Evolutionary conservation across 2,113 vertebrate genomes (phyloP).

Genomic region (Anolis carolinensis): DNA sequence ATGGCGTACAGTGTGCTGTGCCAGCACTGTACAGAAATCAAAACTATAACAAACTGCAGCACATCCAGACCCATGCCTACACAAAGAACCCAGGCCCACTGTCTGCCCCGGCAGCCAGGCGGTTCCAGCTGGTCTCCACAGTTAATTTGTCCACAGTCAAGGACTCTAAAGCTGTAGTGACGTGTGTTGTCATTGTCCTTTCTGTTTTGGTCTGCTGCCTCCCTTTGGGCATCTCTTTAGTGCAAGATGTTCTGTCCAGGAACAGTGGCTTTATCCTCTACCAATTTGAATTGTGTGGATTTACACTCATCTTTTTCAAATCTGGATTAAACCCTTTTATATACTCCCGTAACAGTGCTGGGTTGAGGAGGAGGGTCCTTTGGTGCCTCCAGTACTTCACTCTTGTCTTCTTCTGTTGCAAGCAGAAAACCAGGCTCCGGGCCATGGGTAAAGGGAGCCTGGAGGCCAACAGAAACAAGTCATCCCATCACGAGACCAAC

Average conservation of each 20-base stretch:
- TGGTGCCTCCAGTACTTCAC: conserved; percentile 86
- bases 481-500: conserved; percentile 96
- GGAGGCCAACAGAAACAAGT: conserved; percentile 95
- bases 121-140: conserved; percentile 84
- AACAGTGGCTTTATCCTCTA: conserved; percentile 85
- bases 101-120: conserved; percentile 52
- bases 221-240: conserved; percentile 88
- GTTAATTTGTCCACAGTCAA: conserved; percentile 88
- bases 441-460: conserved; percentile 92
- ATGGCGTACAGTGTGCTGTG: conserved; percentile 76
- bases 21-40: conserved; percentile 90
- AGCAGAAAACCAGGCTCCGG: conserved; percentile 90
- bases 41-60: conserved; percentile 85
- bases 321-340: conserved; percentile 97
- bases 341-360: conserved; percentile 93
- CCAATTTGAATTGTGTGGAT: conserved; percentile 94
- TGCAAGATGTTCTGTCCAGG: conserved; percentile 84
- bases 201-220: conserved; percentile 93
- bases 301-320: conserved; percentile 94
- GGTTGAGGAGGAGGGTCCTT: conserved; percentile 87
- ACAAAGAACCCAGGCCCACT: conserved; percentile 70
- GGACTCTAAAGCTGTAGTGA: conserved; percentile 91
- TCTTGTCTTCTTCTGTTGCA: conserved; percentile 88
- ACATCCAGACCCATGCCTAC: conserved; percentile 78
- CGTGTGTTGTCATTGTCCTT: conserved; percentile 89